A percentile compares a stretch with the other conserved stretches of the same genome.
Conservation (phyloP, 2,797 vertebrate genomes). For the Acrocephalus scirpaceus region DNA sequence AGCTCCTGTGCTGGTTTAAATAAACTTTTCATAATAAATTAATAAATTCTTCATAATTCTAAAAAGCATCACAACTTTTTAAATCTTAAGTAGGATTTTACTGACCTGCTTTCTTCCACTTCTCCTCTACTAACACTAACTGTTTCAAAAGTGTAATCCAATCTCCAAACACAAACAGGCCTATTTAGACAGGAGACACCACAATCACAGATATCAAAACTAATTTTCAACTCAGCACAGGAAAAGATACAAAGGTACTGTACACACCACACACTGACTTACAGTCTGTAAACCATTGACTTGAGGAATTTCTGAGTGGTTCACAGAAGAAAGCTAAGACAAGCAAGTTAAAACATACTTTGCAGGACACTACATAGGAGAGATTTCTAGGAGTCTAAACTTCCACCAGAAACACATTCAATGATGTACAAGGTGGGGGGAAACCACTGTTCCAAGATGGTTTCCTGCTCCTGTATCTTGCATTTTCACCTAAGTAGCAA, state of each 20-base stretch:
- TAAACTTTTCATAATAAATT: neutral
- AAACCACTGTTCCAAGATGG: neutral
- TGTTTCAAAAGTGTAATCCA: neutral
- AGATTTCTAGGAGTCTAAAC: neutral
- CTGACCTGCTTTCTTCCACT: neutral
- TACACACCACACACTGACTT: neutral
- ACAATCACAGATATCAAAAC: conserved; percentile 2
- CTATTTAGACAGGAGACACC: neutral
- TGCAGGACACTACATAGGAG: neutral
- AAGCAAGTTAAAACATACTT: neutral
- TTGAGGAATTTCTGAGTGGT: neutral
- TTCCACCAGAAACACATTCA: neutral
- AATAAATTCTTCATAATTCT: conserved; percentile 21
- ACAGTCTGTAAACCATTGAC: neutral
- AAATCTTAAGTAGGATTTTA: neutral
- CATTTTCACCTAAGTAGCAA: neutral
- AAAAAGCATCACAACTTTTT: neutral
- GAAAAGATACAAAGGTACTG: neutral
- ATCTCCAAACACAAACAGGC: neutral
- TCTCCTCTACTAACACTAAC: neutral
- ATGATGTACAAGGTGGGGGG: rapidly evolving
- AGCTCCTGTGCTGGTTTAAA: conserved; percentile 5
- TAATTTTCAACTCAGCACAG: neutral
- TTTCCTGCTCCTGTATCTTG: neutral
- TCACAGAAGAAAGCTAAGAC: neutral